Base-by-base conservation (phyloP, 2,797 vertebrate species). In the Sylvia borin region DNA sequence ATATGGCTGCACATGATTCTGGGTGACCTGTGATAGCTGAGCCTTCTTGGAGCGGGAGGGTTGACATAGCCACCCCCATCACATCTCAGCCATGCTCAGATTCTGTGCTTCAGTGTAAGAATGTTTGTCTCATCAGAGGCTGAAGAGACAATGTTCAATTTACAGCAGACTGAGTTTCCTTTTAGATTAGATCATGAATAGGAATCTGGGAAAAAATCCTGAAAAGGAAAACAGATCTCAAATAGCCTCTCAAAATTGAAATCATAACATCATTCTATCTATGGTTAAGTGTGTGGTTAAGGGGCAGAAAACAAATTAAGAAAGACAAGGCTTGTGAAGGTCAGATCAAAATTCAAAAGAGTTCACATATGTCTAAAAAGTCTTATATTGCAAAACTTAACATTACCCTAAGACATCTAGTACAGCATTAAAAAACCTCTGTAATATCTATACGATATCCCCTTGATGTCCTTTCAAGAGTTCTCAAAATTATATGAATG, bases 1-100 rank as follows among this genome's bases (percentile, higher is more conserved):
- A 64, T 1, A 7, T 1, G 0, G 5, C 13, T 84, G 51, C 20
- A 32, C 14, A 4, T 31, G 11, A 26, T n/a, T 14, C 27, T 72
- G 45, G 15, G 50, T 0, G 1, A 48, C 45, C 53, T 50, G 40
- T 2, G 5, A n/a, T 11, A 57, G 31, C 13, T 85, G 45, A 64
- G 8, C 24, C n/a, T 71, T n/a, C 38, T 54, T 66, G 58, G 20
- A 66, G 42, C 5, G 25, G 11, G 8, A 5, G 4, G 7, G 2
- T 5, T 61, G 29, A 72, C 53, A 58, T 70, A 34, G 22, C 9
- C 36, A 43, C 13, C 5, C 7, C 25, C 32, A 67, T 48, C 31
- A 55, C 22, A 71, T n/a, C n/a, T 58, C 27, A 77, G 31, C 9
- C 48, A 34, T 14, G 20, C 17, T 66, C 3, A 1, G 9, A 31